Conservation (phyloP, 2,888 invertebrate genomes). For the Lycophotia porphyrea region DNA sequence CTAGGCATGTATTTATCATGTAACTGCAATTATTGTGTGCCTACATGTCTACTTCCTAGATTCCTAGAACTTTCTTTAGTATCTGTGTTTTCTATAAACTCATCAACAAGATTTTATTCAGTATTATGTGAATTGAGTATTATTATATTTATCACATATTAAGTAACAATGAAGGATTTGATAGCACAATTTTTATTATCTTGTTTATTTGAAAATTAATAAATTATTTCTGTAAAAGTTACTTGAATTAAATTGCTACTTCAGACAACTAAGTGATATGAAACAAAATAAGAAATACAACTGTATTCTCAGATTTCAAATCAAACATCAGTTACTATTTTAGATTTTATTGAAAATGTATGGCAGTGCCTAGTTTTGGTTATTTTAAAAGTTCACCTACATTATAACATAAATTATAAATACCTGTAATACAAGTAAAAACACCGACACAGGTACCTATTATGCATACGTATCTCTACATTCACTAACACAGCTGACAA, state of each 20-base stretch:
- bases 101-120: slow-evolving; percentile 12
- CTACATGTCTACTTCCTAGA: slow-evolving; percentile 37
- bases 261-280: background rate
- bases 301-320: slow-evolving; percentile 1
- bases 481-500: slow-evolving; percentile 78
- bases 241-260: background rate
- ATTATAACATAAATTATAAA: slow-evolving; percentile 48
- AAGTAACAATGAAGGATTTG: background rate
- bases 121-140: background rate
- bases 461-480: slow-evolving; percentile 73
- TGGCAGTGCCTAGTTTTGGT: slow-evolving; percentile 29
- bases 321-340: background rate
- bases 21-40: slow-evolving; percentile 40
- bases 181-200: slow-evolving; percentile 15
- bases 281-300: background rate
- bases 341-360: slow-evolving; percentile 27
- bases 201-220: background rate
- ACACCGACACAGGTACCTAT: slow-evolving; percentile 63
- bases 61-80: slow-evolving; percentile 36
- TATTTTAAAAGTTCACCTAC: slow-evolving; percentile 22
- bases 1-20: slow-evolving; percentile 38
- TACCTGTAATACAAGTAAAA: slow-evolving; percentile 60
- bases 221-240: background rate
- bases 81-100: slow-evolving; percentile 1
- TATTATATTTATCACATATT: background rate